Conservation (phyloP, 2,888 invertebrate species). For the Siphlonurus alternatus region DNA sequence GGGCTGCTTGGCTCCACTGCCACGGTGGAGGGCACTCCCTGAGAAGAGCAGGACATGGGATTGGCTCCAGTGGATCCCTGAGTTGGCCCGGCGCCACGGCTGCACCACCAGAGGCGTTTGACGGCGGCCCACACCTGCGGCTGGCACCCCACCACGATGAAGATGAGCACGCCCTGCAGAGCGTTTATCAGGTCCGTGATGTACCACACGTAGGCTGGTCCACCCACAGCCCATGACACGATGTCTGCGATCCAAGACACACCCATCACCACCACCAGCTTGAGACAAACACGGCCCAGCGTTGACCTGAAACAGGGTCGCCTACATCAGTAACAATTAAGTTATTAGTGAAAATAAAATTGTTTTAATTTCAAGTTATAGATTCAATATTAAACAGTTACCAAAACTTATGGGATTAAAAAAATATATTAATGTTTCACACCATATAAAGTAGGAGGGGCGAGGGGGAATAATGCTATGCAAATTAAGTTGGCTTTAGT, state of each 20-base stretch:
- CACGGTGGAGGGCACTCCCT: background rate
- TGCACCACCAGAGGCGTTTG: constrained; percentile 42
- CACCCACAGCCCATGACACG: constrained; percentile 67
- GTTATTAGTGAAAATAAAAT: too few relatives aligned
- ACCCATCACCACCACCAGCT: constrained; percentile 69
- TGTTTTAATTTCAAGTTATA: too few relatives aligned
- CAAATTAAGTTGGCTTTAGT: too few relatives aligned
- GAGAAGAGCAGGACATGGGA: background rate
- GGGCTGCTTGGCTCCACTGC: background rate
- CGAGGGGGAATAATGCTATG: too few relatives aligned
- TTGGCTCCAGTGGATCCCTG: background rate
- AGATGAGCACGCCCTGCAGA: constrained; percentile 74
- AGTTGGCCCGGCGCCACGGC: background rate
- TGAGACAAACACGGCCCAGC: constrained; percentile 66
- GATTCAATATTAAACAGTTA: too few relatives aligned
- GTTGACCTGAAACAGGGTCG: constrained; percentile 44
- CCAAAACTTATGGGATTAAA: too few relatives aligned
- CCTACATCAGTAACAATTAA: background rate
- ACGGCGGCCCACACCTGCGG: constrained; percentile 59
- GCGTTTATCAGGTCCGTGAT: constrained; percentile 72
- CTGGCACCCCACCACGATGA: constrained; percentile 76
- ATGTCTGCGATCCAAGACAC: constrained; percentile 64
- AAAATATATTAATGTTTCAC: too few relatives aligned
- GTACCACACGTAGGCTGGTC: constrained; percentile 67
- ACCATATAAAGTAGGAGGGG: too few relatives aligned